These are phyloP conservation scores for Ceratina australensis DNA, from an alignment of 1,140 invertebrate species.

Conservation along the genomic window DNA sequence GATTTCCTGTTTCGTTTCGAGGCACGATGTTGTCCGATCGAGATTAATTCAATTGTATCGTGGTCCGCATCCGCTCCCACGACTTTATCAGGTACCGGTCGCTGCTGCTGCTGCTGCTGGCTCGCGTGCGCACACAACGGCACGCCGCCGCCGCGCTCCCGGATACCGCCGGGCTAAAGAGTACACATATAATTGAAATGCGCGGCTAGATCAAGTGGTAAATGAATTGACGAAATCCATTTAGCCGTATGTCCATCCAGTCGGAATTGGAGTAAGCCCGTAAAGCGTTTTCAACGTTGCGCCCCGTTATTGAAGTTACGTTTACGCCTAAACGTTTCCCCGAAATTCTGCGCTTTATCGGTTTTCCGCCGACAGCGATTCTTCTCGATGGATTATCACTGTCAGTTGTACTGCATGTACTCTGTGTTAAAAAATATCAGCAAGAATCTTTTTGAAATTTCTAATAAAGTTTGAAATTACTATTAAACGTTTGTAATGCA, in stretches of 20 bases:
- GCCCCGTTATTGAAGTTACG: background rate
- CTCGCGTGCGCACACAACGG: constrained; percentile 18
- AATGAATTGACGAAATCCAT: constrained; percentile 65
- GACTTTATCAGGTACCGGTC: constrained; percentile 46
- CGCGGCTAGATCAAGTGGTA: constrained; percentile 61
- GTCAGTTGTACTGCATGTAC: too few relatives aligned
- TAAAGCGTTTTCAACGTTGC: constrained; percentile 9
- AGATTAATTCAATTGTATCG: constrained; percentile 63
- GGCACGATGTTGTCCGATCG: constrained; percentile 56
- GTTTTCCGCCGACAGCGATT: too few relatives aligned
- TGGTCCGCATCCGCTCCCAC: constrained; percentile 50
- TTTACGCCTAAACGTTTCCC: background rate
- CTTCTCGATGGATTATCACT: too few relatives aligned
- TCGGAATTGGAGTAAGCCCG: constrained; percentile 54
- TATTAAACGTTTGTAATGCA: too few relatives aligned
- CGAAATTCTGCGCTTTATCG: too few relatives aligned
- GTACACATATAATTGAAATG: constrained; percentile 65
- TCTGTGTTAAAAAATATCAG: too few relatives aligned
- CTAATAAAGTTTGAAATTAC: too few relatives aligned
- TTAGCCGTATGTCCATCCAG: constrained; percentile 49
- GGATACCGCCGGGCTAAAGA: constrained; percentile 52
- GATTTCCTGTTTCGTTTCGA: constrained; percentile 61
- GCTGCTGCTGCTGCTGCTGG: background rate
- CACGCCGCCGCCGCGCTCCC: constrained; percentile 4
- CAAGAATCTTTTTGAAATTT: too few relatives aligned